phyloP scores from a whole-genome alignment of 2,888 invertebrate genomes.

The Leptogaster cylindrica region DNA sequence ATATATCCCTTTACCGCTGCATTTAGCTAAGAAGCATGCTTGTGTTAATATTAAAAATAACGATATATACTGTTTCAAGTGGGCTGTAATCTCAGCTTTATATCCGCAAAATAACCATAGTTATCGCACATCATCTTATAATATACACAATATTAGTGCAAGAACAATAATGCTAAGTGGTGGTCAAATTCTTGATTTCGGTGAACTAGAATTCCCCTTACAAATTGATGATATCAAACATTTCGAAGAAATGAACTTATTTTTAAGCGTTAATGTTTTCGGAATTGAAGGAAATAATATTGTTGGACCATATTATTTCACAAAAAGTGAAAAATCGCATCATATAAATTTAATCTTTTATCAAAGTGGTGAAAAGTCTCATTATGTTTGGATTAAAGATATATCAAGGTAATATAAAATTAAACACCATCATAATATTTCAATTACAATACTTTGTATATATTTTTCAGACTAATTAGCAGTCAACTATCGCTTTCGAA shows the following conservation, averaged over 20 bases:
- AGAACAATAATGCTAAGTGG: conserved; percentile 43
- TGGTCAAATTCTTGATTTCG: conserved; percentile 44
- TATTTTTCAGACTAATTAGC: background rate
- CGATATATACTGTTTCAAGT: conserved; percentile 50
- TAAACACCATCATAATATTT: background rate
- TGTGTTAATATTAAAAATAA: conserved; percentile 49
- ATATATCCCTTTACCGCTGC: conserved; percentile 34
- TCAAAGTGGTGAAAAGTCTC: background rate
- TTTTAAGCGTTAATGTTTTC: conserved; percentile 46
- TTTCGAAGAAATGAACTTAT: conserved; percentile 48
- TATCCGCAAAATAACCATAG: background rate
- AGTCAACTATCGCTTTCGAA: background rate
- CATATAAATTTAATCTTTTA: conserved; percentile 4
- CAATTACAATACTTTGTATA: background rate
- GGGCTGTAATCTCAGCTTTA: conserved; percentile 50
- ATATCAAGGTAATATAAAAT: background rate
- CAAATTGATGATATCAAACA: conserved; percentile 46
- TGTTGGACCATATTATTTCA: background rate
- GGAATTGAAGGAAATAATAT: background rate
- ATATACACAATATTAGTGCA: conserved; percentile 36
- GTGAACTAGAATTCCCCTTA: conserved; percentile 49
- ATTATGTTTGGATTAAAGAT: conserved; percentile 17
- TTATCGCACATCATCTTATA: conserved; percentile 37
- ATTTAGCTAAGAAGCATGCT: conserved; percentile 41
- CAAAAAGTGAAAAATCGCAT: background rate